Percentiles rank a stretch among this genome's conserved stretches.
Conservation (phyloP, 1,140 invertebrate species). For the Neotoxoptera formosana region DNA sequence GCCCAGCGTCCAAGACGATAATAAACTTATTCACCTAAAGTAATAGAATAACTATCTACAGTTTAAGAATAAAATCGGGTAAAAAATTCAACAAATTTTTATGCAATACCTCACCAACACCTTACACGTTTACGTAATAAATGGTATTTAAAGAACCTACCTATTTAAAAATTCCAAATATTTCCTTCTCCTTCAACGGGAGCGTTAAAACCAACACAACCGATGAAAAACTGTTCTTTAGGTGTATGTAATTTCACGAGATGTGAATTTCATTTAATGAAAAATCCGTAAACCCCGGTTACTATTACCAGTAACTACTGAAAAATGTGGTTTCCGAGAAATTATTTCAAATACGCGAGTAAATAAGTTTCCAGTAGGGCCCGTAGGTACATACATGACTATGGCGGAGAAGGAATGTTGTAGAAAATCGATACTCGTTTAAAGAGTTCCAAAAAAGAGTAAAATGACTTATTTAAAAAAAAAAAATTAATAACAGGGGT, state of each 20-base stretch:
- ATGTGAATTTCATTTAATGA: conserved; percentile 22
- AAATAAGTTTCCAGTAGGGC: neutral
- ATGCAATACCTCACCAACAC: neutral
- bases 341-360: conserved; percentile 16
- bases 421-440: conserved; percentile 20
- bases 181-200: neutral
- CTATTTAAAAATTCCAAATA: conserved; percentile 6
- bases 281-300: neutral
- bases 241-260: neutral
- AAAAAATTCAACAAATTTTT: neutral
- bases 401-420: neutral
- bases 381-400: no score
- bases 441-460: neutral
- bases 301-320: conserved; percentile 6
- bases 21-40: neutral
- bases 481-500: neutral
- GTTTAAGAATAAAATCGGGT: neutral
- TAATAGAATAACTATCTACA: neutral
- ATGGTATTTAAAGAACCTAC: neutral
- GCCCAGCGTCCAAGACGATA: neutral
- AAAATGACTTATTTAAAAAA: neutral
- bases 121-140: neutral
- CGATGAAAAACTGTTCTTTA: neutral
- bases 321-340: conserved; percentile 16
- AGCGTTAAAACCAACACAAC: neutral